Conservation (phyloP, 2,888 invertebrate species). For the Ochropleura leucogaster region DNA sequence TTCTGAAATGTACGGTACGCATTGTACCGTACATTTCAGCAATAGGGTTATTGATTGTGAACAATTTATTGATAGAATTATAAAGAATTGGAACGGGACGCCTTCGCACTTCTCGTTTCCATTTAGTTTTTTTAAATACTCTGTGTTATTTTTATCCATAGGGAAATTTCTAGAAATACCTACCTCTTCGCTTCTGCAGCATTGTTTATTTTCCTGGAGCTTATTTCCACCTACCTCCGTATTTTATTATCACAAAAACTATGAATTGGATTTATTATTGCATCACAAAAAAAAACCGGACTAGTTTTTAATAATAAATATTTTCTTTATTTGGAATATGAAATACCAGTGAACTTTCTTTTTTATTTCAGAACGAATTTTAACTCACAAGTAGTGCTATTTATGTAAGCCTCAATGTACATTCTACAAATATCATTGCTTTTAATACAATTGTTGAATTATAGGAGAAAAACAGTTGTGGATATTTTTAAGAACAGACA, state of each 20-base stretch:
- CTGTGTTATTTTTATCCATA: not conserved
- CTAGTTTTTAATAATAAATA: constrained; percentile 24
- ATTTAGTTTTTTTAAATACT: not conserved
- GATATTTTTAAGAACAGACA: not conserved
- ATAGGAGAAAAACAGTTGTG: not conserved
- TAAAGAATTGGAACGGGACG: not conserved
- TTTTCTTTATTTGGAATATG: constrained; percentile 10
- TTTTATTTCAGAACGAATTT: constrained; percentile 3
- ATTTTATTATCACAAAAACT: not conserved
- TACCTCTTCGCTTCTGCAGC: not conserved
- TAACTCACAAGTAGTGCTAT: not conserved
- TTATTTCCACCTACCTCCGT: not conserved
- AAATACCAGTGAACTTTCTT: too few species aligned
- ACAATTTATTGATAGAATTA: not conserved
- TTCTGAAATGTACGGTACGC: too few species aligned
- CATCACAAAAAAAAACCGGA: constrained; percentile 12
- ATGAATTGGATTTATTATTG: constrained; percentile 13
- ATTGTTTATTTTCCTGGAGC: not conserved
- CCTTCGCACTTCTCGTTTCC: not conserved
- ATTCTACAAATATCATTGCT: not conserved
- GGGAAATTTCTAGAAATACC: not conserved
- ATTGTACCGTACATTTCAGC: not conserved
- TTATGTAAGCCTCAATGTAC: not conserved
- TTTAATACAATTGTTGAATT: not conserved
- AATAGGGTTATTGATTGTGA: not conserved